These are phyloP conservation scores for Spilosoma lubricipeda DNA, from an alignment of 2,888 invertebrate species.

Conservation along the genomic window DNA sequence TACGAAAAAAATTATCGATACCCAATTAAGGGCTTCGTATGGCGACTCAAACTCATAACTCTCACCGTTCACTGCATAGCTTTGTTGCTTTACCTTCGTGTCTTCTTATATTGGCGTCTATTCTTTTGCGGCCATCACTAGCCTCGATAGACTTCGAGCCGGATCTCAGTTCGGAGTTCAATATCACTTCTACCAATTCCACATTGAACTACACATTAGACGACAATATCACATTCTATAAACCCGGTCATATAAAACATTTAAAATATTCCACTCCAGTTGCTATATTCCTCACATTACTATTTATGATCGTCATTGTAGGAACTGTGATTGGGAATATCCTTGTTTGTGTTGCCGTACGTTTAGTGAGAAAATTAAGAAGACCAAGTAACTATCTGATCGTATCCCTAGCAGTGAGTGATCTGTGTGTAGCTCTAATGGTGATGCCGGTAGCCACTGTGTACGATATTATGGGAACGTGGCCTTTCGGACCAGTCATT, in stretches of 20 bases:
- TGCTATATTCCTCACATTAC: conserved; percentile 89
- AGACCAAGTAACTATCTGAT: conserved; percentile 96
- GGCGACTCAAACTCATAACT: conserved; percentile 82
- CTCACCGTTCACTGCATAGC: conserved; percentile 82
- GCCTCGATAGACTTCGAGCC: conserved; percentile 70
- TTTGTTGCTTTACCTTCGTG: conserved; percentile 86
- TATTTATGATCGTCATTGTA: conserved; percentile 91
- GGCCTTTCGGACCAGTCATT: conserved; percentile 96
- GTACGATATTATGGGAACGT: conserved; percentile 96
- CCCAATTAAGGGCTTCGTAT: conserved; percentile 83
- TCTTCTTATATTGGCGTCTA: conserved; percentile 80
- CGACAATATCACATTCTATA: conserved; percentile 61
- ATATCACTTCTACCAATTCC: conserved; percentile 67
- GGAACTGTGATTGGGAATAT: conserved; percentile 96
- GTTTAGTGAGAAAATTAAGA: conserved; percentile 96
- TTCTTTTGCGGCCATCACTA: conserved; percentile 67
- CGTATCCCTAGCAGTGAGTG: conserved; percentile 98
- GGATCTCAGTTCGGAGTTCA: conserved; percentile 58
- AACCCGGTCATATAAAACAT: conserved; percentile 72
- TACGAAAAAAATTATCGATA: conserved; percentile 72
- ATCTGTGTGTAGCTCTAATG: conserved; percentile 97
- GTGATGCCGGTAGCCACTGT: conserved; percentile 99
- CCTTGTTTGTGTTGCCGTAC: conserved; percentile 97
- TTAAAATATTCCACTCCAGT: conserved; percentile 77
- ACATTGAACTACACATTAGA: conserved; percentile 75